Percentiles rank a stretch among this genome's conserved stretches.
These are phyloP conservation scores for Peromyscus californicus DNA, from an alignment of 2,113 vertebrate genomes.

Conservation along the genomic window DNA sequence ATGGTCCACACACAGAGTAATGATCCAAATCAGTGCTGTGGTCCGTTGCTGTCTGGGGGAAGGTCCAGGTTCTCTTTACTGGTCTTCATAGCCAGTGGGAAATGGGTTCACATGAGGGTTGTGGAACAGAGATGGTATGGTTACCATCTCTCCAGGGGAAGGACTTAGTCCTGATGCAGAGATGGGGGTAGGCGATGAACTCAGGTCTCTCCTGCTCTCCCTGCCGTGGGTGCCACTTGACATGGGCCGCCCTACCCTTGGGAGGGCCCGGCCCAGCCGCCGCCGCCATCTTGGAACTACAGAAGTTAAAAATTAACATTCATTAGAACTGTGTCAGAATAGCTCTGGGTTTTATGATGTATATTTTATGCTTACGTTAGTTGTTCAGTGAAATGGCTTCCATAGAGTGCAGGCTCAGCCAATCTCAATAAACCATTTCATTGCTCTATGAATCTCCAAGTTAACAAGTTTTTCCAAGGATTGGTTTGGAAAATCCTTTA, in stretches of 20 bases:
- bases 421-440: not conserved
- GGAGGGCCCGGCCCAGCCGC: too few species aligned
- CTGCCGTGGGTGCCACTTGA: not conserved
- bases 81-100: too few species aligned
- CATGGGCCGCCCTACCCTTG: too few species aligned
- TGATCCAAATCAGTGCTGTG: too few species aligned
- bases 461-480: slow-evolving; percentile 14
- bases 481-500: not conserved
- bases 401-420: not conserved
- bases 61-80: too few species aligned
- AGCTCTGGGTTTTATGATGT: not conserved
- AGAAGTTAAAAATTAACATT: not conserved
- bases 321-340: not conserved
- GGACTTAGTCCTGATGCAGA: slow-evolving; percentile 95
- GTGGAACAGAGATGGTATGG: too few species aligned
- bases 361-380: not conserved
- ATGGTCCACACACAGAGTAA: too few species aligned
- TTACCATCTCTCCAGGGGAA: too few species aligned
- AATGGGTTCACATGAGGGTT: too few species aligned
- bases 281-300: too few species aligned
- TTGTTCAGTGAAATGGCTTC: not conserved
- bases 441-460: slow-evolving; percentile 10
- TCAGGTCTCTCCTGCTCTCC: slow-evolving; percentile 89
- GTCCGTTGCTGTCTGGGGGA: too few species aligned
- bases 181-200: slow-evolving; percentile 93